Conservation (phyloP, 2,797 vertebrate genomes). For the Harpagifer antarcticus region DNA sequence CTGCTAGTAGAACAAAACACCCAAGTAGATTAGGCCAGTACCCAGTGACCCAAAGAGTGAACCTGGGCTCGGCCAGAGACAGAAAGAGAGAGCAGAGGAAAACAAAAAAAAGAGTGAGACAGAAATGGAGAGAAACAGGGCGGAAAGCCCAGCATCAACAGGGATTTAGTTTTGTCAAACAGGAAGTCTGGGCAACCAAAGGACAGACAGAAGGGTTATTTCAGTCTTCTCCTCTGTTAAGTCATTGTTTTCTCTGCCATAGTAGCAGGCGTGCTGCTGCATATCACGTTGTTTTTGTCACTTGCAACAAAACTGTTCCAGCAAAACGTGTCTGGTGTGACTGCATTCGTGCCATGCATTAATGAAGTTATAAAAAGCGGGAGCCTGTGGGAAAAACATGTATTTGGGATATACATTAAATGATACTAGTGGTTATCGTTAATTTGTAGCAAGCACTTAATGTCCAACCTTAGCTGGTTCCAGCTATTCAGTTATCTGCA, state of each 20-base stretch:
- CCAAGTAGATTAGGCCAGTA: constrained; percentile 54
- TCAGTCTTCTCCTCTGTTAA: constrained; percentile 79
- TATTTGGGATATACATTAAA: constrained; percentile 25
- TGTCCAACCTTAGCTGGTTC: not conserved
- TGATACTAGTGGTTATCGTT: constrained; percentile 1
- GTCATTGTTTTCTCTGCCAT: constrained; percentile 79
- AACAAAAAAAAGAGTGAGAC: constrained; percentile 42
- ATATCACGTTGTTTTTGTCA: constrained; percentile 51
- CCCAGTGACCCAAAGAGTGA: constrained; percentile 68
- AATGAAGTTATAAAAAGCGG: constrained; percentile 48
- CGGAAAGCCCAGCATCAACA: constrained; percentile 80
- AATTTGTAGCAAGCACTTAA: constrained; percentile 9
- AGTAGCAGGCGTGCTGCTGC: constrained; percentile 57
- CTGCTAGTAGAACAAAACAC: constrained; percentile 39
- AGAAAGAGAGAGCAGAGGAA: constrained; percentile 41
- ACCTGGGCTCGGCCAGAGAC: constrained; percentile 52
- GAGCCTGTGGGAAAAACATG: constrained; percentile 11
- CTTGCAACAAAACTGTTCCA: constrained; percentile 50
- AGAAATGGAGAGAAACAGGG: constrained; percentile 62
- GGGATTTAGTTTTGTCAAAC: constrained; percentile 84
- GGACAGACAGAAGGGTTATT: constrained; percentile 82
- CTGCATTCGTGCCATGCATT: constrained; percentile 55
- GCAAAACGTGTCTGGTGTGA: constrained; percentile 51
- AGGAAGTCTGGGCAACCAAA: constrained; percentile 83
- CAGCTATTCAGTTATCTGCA: not conserved